Conservation (phyloP, 2,888 invertebrate species). For the Harpagoxenus sublaevis region DNA sequence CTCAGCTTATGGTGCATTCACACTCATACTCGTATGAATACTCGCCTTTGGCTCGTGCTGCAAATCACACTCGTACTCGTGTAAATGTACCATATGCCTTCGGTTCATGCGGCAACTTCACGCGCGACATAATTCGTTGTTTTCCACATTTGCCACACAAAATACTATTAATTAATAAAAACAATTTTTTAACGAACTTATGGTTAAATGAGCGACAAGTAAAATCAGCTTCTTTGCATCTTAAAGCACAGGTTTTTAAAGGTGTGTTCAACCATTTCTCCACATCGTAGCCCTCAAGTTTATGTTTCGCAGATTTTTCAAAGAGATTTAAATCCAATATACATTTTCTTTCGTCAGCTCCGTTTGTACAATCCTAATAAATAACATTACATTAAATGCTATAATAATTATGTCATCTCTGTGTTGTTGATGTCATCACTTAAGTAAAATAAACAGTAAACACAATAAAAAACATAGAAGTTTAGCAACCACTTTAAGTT, state of each 20-base stretch:
- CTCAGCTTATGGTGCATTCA: too few species aligned
- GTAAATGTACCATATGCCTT: too few species aligned
- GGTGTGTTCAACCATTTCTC: conserved; percentile 88
- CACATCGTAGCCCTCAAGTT: conserved; percentile 87
- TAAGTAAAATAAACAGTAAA: not conserved
- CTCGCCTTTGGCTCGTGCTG: too few species aligned
- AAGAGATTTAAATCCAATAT: conserved; percentile 86
- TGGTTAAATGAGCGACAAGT: conserved; percentile 89
- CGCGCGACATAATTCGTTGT: too few species aligned
- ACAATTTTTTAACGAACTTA: conserved; percentile 83
- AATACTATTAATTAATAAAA: not conserved
- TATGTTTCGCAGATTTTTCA: conserved; percentile 83
- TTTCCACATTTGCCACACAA: too few species aligned
- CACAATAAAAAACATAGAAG: not conserved
- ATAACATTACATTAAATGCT: not conserved
- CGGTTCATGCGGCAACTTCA: too few species aligned
- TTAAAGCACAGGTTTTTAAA: conserved; percentile 88
- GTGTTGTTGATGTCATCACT: not conserved
- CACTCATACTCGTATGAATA: too few species aligned
- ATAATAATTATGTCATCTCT: not conserved
- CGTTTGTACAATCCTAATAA: conserved; percentile 88
- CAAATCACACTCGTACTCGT: too few species aligned
- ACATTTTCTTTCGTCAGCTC: conserved; percentile 88
- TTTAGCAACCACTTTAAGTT: not conserved
- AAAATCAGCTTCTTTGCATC: conserved; percentile 87